phyloP scores from a whole-genome alignment of 2,797 vertebrate genomes.

The Anguilla anguilla region DNA sequence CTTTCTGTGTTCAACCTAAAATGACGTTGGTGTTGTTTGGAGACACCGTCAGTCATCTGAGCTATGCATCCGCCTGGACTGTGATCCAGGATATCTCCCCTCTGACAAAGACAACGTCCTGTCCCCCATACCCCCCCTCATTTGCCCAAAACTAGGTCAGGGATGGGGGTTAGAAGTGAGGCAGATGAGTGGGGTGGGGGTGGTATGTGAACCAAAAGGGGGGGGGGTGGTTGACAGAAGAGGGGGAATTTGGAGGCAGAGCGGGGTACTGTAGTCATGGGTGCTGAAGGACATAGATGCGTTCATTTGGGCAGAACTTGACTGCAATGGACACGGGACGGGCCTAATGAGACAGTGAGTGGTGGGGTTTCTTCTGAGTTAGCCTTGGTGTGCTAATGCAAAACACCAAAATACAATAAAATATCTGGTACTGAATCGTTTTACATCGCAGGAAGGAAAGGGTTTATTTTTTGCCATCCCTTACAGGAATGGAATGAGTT shows the following conservation, averaged over 20 bases:
- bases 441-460: not conserved
- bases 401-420: not conserved
- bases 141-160: constrained; percentile 17
- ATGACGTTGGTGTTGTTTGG: not conserved
- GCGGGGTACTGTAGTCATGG: not conserved
- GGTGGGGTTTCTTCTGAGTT: not conserved
- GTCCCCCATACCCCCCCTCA: not conserved
- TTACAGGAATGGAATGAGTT: not conserved
- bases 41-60: not conserved
- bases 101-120: not conserved
- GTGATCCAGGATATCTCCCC: not conserved
- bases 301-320: not conserved
- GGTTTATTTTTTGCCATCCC: not conserved
- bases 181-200: not conserved
- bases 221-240: not conserved
- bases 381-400: not conserved
- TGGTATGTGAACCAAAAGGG: not conserved
- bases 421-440: not conserved
- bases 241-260: not conserved
- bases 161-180: not conserved
- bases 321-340: not conserved
- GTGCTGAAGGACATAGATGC: not conserved
- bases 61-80: not conserved
- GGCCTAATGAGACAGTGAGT: not conserved
- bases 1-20: not conserved